Evolutionary conservation across 2,888 invertebrate species (phyloP).

Genomic region (Idaea aversata): DNA sequence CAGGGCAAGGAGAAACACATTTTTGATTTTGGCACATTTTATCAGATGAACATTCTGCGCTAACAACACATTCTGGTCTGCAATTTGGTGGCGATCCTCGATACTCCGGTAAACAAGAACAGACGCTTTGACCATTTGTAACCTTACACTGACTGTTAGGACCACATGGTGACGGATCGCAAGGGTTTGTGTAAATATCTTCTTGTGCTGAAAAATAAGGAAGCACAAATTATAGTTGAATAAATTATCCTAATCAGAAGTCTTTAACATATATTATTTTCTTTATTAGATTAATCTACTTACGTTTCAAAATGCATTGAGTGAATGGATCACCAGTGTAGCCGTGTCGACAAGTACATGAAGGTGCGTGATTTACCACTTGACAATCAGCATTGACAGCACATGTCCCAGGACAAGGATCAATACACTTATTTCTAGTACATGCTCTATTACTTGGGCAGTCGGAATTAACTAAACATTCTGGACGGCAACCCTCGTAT

Average conservation of each 20-base stretch:
- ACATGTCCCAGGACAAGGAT: slow-evolving; percentile 90
- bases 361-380: slow-evolving; percentile 85
- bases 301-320: slow-evolving; percentile 73
- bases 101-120: slow-evolving; percentile 85
- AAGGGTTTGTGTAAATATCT: slow-evolving; percentile 67
- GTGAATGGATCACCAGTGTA: slow-evolving; percentile 88
- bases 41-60: slow-evolving; percentile 83
- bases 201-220: slow-evolving; percentile 47
- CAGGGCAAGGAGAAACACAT: slow-evolving; percentile 86
- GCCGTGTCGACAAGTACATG: slow-evolving; percentile 83
- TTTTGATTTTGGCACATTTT: slow-evolving; percentile 85
- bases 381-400: slow-evolving; percentile 87
- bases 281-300: slow-evolving; percentile 27
- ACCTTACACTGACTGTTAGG: slow-evolving; percentile 82
- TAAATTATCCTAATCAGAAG: not conserved
- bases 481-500: slow-evolving; percentile 88
- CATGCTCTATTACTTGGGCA: slow-evolving; percentile 86
- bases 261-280: not conserved
- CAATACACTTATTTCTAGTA: slow-evolving; percentile 85
- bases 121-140: slow-evolving; percentile 82
- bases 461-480: slow-evolving; percentile 86
- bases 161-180: slow-evolving; percentile 83
- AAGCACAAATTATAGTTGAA: not conserved
- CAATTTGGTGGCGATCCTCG: slow-evolving; percentile 85
- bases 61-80: slow-evolving; percentile 87